Conservation (phyloP, 2,888 invertebrate species). For the Apotomis capreana region DNA sequence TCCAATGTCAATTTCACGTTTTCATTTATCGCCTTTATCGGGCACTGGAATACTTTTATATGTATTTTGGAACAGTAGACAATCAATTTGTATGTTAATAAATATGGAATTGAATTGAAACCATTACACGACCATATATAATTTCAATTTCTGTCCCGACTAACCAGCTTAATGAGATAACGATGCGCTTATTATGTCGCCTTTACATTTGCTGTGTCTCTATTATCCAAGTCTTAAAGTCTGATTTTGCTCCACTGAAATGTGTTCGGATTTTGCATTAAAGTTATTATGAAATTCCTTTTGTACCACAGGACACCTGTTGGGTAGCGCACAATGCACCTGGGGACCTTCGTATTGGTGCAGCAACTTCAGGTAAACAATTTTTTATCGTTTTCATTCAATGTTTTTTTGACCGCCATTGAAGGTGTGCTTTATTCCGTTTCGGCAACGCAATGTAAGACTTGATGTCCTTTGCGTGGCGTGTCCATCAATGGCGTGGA, state of each 20-base stretch:
- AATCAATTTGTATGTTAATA: no score
- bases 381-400: slow-evolving; percentile 10
- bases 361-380: slow-evolving; percentile 77
- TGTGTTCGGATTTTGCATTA: neutral
- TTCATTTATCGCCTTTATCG: neutral
- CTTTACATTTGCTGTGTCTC: neutral
- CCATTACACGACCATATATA: no score
- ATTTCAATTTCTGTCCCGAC: neutral
- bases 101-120: no score
- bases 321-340: slow-evolving; percentile 87
- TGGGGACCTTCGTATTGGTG: slow-evolving; percentile 94
- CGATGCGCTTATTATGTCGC: slow-evolving; percentile 20
- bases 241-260: neutral
- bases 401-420: neutral
- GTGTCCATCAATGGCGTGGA: no score
- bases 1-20: slow-evolving; percentile 5
- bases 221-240: neutral
- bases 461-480: no score
- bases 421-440: neutral
- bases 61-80: neutral
- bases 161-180: slow-evolving; percentile 15
- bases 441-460: neutral
- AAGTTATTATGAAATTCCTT: slow-evolving; percentile 14
- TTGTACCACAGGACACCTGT: slow-evolving; percentile 57
- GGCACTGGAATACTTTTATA: neutral